phyloP scores from a whole-genome alignment of 2,888 invertebrate genomes.

The Liodrosophila aerea region DNA sequence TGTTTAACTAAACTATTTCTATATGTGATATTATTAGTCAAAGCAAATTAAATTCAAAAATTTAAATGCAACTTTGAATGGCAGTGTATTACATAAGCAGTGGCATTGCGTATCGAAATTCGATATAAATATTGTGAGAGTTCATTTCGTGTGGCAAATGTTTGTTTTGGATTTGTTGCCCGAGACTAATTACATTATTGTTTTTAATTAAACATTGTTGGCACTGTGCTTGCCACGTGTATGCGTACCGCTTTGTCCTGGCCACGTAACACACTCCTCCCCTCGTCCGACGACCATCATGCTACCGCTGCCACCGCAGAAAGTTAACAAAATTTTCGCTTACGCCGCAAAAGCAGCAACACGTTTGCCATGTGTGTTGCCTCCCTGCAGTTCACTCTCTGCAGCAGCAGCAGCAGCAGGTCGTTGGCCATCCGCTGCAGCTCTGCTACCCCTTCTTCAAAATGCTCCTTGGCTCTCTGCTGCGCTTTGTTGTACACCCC shows the following conservation, averaged over 20 bases:
- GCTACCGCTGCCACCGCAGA: constrained; percentile 5
- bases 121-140: constrained; percentile 1
- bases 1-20: no score
- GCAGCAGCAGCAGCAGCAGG: constrained; percentile 31
- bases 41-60: no score
- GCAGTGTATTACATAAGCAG: no score
- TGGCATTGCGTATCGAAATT: not conserved
- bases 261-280: not conserved
- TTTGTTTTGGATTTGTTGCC: constrained; percentile 3
- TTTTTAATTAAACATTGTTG: constrained; percentile 52
- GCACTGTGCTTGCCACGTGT: constrained; percentile 30
- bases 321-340: constrained; percentile 46
- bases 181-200: constrained; percentile 36
- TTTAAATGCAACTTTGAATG: no score
- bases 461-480: not conserved
- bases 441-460: not conserved
- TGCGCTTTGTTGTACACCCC: constrained; percentile 4
- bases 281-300: not conserved
- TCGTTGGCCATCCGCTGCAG: constrained; percentile 57
- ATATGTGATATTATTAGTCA: no score
- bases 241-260: not conserved
- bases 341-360: constrained; percentile 59
- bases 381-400: not conserved
- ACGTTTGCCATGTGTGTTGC: constrained; percentile 44
- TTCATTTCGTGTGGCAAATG: not conserved